phyloP scores from a whole-genome alignment of 2,113 vertebrate species.

The Seriola aureovittata region DNA sequence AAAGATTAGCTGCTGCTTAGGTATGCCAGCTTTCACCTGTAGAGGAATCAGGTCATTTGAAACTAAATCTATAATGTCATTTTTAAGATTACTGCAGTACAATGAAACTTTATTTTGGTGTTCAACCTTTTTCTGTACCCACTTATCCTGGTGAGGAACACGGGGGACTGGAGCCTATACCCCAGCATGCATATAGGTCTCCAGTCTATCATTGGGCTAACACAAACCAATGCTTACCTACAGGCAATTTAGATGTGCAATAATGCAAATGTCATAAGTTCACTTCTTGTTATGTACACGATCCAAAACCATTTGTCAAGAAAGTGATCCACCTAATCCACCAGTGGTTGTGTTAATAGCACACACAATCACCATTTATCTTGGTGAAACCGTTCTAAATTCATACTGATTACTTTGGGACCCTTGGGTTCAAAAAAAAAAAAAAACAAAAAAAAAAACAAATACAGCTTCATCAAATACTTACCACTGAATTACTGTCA shows the following conservation, averaged over 20 bases:
- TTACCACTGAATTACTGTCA: slow-evolving; percentile 59
- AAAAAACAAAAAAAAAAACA: slow-evolving; percentile 47
- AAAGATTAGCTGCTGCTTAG: slow-evolving; percentile 13
- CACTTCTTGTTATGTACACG: background rate
- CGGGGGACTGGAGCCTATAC: background rate
- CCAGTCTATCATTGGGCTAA: background rate
- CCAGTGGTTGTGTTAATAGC: slow-evolving; percentile 12
- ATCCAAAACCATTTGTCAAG: slow-evolving; percentile 15
- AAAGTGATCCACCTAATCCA: slow-evolving; percentile 5
- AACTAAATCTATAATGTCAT: background rate
- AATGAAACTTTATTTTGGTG: background rate
- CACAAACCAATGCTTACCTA: background rate
- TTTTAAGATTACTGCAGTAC: background rate
- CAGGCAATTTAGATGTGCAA: background rate
- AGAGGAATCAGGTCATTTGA: background rate
- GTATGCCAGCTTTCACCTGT: background rate
- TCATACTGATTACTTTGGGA: slow-evolving; percentile 59
- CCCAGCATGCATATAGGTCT: background rate
- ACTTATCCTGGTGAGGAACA: background rate
- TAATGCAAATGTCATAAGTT: background rate
- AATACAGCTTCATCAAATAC: slow-evolving; percentile 64
- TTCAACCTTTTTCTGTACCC: background rate
- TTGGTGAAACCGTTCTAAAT: slow-evolving; percentile 35
- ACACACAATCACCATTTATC: slow-evolving; percentile 6
- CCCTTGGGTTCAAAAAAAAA: slow-evolving; percentile 41